Evolutionary conservation across 2,888 invertebrate genomes (phyloP).

Genomic region (Anaspis maculata): DNA sequence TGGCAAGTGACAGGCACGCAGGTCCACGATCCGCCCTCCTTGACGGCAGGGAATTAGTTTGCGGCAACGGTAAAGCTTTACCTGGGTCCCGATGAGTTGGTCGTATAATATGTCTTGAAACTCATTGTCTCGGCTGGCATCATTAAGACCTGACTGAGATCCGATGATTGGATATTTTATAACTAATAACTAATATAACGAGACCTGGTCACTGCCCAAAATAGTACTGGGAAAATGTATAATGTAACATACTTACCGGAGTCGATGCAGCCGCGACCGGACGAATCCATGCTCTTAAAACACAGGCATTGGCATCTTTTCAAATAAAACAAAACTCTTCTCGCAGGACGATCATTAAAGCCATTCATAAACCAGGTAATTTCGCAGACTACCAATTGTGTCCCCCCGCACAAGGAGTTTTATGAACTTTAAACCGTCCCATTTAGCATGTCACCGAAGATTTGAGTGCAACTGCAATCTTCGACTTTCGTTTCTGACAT

Average conservation of each 20-base stretch:
- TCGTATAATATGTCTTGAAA: constrained; percentile 29
- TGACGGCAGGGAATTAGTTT: constrained; percentile 39
- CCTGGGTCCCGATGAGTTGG: constrained; percentile 29
- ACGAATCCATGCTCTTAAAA: no score
- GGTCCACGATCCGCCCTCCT: constrained; percentile 40
- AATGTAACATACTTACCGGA: no score
- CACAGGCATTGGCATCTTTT: constrained; percentile 8
- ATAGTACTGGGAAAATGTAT: constrained; percentile 9
- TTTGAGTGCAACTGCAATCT: no score
- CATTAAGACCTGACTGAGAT: constrained; percentile 28
- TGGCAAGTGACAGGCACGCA: constrained; percentile 44
- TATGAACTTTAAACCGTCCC: no score
- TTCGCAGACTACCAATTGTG: no score
- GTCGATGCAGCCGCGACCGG: no score
- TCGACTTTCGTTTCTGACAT: no score
- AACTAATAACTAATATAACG: constrained; percentile 34
- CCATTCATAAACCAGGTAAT: no score
- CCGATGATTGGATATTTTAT: constrained; percentile 31
- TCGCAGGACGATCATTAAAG: no score
- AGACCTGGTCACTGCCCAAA: constrained; percentile 19
- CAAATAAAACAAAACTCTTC: constrained; percentile 14
- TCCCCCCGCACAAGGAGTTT: no score
- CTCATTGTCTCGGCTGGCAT: constrained; percentile 32
- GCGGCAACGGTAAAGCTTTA: constrained; percentile 34
- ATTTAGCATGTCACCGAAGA: no score